Evolutionary conservation across 1,140 invertebrate species (phyloP).

Genomic region (Pseudomyrmex sp.): DNA sequence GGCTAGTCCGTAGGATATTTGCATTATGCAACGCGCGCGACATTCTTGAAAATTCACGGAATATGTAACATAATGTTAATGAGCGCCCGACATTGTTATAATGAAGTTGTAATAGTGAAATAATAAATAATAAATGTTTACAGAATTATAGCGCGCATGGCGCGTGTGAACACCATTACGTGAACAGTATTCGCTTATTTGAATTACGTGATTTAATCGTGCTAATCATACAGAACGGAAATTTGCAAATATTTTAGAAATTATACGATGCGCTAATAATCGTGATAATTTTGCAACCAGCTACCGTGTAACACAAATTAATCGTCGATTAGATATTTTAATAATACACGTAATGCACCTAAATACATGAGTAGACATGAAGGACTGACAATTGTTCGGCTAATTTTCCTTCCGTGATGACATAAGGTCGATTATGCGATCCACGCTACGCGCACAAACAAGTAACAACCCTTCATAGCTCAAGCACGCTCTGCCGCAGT

Average conservation of each 20-base stretch:
- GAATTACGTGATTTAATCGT: conserved; percentile 37
- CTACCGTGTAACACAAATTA: neutral
- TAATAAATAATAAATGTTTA: conserved; percentile 39
- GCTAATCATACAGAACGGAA: conserved; percentile 21
- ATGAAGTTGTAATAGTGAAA: conserved; percentile 14
- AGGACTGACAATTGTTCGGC: conserved; percentile 27
- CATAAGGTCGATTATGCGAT: conserved; percentile 50
- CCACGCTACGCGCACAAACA: conserved; percentile 60
- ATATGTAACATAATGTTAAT: conserved; percentile 34
- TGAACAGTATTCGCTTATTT: neutral
- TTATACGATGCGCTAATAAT: neutral
- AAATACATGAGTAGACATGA: conserved; percentile 15
- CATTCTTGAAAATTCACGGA: conserved; percentile 38
- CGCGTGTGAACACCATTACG: neutral
- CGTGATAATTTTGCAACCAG: neutral
- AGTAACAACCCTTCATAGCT: conserved; percentile 71
- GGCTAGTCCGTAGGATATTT: conserved; percentile 8
- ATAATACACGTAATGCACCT: neutral
- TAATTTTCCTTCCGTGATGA: conserved; percentile 30
- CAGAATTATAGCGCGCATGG: neutral
- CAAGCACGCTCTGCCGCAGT: conserved; percentile 59
- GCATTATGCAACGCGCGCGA: neutral
- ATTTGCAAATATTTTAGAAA: conserved; percentile 54
- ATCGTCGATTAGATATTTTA: conserved; percentile 23
- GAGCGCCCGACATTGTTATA: conserved; percentile 11